A percentile compares a stretch with the other conserved stretches of the same genome.
phyloP scores from a whole-genome alignment of 2,888 invertebrate species.

The Lydus trimaculatus region DNA sequence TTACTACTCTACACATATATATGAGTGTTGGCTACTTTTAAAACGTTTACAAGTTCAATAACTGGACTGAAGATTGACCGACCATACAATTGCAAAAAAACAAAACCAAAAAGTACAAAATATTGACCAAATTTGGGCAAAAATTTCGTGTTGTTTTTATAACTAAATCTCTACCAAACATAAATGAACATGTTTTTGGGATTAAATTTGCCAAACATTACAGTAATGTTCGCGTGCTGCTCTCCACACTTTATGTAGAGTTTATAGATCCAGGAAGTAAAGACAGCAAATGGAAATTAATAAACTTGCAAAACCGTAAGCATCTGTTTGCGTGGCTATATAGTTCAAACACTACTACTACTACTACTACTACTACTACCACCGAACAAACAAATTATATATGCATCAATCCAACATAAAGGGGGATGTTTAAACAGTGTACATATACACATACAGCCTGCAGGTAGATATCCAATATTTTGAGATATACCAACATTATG shows the following conservation, averaged over 20 bases:
- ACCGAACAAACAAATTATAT: conserved; percentile 53
- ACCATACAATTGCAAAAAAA: neutral
- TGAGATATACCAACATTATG: conserved; percentile 16
- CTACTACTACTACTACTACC: conserved; percentile 28
- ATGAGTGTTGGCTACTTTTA: conserved; percentile 5
- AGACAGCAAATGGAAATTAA: conserved; percentile 41
- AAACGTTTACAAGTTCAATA: conserved; percentile 26
- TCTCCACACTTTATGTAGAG: neutral
- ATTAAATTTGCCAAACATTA: neutral
- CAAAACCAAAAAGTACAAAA: neutral
- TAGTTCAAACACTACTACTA: conserved; percentile 38
- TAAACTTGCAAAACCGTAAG: conserved; percentile 40
- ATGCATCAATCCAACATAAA: conserved; percentile 53
- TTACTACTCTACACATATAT: too few relatives aligned
- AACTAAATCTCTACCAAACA: too few relatives aligned
- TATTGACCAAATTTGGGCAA: neutral
- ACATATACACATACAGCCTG: conserved; percentile 41
- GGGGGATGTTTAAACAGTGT: conserved; percentile 18
- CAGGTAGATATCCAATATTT: conserved; percentile 18
- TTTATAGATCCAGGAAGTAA: conserved; percentile 11
- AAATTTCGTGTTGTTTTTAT: neutral
- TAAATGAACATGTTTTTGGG: too few relatives aligned
- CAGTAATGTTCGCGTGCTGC: conserved; percentile 20
- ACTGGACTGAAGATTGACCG: conserved; percentile 28
- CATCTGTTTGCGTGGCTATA: conserved; percentile 45